phyloP scores from a whole-genome alignment of 2,797 vertebrate genomes.

The Gastrophryne carolinensis region DNA sequence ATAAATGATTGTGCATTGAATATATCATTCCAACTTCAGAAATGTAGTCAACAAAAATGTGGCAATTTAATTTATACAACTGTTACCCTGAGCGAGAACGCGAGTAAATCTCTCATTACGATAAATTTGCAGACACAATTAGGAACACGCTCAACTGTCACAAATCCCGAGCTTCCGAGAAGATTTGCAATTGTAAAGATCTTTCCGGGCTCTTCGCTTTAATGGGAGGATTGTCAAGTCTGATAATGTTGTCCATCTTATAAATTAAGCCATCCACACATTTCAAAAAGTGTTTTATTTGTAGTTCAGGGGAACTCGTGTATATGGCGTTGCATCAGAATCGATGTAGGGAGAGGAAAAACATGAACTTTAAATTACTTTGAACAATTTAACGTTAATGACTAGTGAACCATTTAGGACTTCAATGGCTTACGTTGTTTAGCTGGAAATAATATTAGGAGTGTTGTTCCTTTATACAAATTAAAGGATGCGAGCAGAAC shows the following conservation, averaged over 20 bases:
- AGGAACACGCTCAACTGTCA: conserved; percentile 65
- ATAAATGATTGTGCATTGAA: neutral
- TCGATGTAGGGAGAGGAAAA: conserved; percentile 6
- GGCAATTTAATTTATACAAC: conserved; percentile 60
- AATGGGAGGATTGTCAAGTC: conserved; percentile 20
- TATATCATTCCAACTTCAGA: neutral
- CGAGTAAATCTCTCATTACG: conserved; percentile 59
- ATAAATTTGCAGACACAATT: conserved; percentile 65
- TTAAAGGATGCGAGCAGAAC: conserved; percentile 6
- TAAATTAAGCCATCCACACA: conserved; percentile 23
- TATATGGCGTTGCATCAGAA: neutral
- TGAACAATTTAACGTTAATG: conserved; percentile 23
- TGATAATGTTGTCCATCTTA: neutral
- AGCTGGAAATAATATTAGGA: conserved; percentile 15
- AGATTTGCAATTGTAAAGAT: conserved; percentile 58
- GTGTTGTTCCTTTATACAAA: conserved; percentile 27
- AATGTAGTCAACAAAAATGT: neutral
- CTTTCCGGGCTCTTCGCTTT: conserved; percentile 44
- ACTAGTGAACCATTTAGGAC: conserved; percentile 15
- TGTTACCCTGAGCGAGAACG: conserved; percentile 63
- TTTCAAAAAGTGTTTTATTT: conserved; percentile 12
- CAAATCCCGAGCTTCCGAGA: conserved; percentile 57
- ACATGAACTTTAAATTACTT: conserved; percentile 14
- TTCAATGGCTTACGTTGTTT: conserved; percentile 15
- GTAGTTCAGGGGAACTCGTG: neutral